phyloP scores from a whole-genome alignment of 2,797 vertebrate species.

The Chloroceryle inda region DNA sequence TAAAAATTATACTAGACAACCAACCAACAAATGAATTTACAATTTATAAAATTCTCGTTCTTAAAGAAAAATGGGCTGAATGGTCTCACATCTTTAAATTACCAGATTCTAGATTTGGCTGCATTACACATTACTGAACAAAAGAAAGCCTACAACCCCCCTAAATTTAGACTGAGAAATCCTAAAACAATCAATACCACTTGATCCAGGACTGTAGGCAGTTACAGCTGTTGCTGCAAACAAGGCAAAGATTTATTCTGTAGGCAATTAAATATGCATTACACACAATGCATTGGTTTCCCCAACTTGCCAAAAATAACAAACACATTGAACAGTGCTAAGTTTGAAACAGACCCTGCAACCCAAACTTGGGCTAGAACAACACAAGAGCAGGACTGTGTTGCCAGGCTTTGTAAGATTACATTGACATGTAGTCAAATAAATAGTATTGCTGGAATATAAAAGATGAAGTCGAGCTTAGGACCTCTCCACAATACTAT shows the following conservation, averaged over 20 bases:
- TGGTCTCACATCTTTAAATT: not conserved
- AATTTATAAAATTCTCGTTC: not conserved
- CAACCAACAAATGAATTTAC: not conserved
- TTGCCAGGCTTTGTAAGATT: not conserved
- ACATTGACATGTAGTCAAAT: not conserved
- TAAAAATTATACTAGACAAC: not conserved
- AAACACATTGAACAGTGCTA: not conserved
- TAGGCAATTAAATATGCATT: conserved; percentile 14
- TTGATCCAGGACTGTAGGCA: not conserved
- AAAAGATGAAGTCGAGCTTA: not conserved
- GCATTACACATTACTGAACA: not conserved
- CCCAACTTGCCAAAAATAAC: conserved; percentile 14
- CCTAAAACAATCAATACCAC: conserved; percentile 6
- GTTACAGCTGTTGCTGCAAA: conserved; percentile 31
- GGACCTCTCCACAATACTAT: not conserved
- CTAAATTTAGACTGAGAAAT: not conserved
- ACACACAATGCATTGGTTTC: not conserved
- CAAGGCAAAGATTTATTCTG: conserved; percentile 44
- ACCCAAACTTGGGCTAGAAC: not conserved
- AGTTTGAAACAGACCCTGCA: not conserved
- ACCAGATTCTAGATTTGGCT: not conserved
- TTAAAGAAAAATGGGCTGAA: conserved; percentile 3
- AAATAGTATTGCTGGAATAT: not conserved
- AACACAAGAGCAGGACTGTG: not conserved
- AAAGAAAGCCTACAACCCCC: not conserved